Conservation (phyloP, 2,113 vertebrate species). For the Hydrolagus affinis region DNA sequence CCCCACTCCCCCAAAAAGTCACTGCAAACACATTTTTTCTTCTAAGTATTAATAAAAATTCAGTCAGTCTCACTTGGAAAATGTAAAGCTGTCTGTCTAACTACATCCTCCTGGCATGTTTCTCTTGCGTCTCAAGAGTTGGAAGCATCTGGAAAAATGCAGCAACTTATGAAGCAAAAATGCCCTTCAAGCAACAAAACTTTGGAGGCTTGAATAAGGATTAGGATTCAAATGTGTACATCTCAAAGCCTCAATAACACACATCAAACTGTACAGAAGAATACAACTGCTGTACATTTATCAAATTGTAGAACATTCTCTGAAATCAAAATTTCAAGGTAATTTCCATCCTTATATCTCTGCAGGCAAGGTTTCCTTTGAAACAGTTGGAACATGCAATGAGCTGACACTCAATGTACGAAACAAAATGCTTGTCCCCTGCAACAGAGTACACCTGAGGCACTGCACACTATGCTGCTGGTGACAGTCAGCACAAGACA, state of each 20-base stretch:
- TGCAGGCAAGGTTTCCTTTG: background rate
- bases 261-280: background rate
- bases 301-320: background rate
- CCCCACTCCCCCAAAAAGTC: too few species aligned
- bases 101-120: background rate
- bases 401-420: background rate
- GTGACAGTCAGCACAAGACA: too few species aligned
- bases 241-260: background rate
- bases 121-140: background rate
- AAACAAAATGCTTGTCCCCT: background rate
- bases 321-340: background rate
- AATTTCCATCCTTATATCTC: background rate
- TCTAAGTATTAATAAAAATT: background rate
- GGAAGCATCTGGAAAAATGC: background rate
- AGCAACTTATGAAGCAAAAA: background rate
- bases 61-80: background rate
- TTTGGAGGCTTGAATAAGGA: background rate
- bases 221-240: background rate
- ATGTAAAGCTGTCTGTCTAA: background rate
- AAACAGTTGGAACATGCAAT: background rate
- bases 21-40: background rate
- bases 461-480: too few species aligned
- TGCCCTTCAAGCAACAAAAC: background rate
- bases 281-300: background rate
- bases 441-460: background rate